Percentiles rank a stretch among this genome's conserved stretches.
Conservation (phyloP, 1,140 invertebrate species). For the Melipona quadrifasciata region DNA sequence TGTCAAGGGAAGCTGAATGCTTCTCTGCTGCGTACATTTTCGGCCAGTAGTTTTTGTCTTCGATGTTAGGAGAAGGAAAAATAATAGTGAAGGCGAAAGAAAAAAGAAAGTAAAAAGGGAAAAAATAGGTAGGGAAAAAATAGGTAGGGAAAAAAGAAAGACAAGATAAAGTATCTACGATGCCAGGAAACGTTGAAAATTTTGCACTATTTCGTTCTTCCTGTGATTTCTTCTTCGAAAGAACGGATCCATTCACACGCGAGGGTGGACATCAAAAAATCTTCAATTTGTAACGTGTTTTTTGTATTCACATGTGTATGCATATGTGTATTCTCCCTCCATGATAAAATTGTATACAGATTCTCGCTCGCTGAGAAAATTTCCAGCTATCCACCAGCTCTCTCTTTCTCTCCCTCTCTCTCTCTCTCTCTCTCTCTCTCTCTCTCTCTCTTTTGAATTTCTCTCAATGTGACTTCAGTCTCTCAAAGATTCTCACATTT, state of each 20-base stretch:
- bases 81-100: not conserved
- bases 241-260: slow-evolving; percentile 7
- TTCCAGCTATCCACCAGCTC: slow-evolving; percentile 7
- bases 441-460: not conserved
- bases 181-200: slow-evolving; percentile 32
- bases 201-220: slow-evolving; percentile 8
- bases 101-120: not conserved
- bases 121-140: not conserved
- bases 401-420: not conserved
- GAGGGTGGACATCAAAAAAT: slow-evolving; percentile 16
- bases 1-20: not conserved
- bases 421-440: not conserved
- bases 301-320: not conserved
- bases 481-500: not conserved
- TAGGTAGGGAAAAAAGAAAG: not conserved
- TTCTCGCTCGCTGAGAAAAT: slow-evolving; percentile 2
- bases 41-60: not conserved
- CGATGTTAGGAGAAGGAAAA: not conserved
- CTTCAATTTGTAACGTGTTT: not conserved
- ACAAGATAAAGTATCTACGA: not conserved
- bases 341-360: not conserved
- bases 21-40: not conserved
- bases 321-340: not conserved
- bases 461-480: not conserved
- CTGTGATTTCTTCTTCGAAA: not conserved